Base-by-base conservation (phyloP, 1,140 invertebrate genomes). In the Drosophila littoralis region DNA sequence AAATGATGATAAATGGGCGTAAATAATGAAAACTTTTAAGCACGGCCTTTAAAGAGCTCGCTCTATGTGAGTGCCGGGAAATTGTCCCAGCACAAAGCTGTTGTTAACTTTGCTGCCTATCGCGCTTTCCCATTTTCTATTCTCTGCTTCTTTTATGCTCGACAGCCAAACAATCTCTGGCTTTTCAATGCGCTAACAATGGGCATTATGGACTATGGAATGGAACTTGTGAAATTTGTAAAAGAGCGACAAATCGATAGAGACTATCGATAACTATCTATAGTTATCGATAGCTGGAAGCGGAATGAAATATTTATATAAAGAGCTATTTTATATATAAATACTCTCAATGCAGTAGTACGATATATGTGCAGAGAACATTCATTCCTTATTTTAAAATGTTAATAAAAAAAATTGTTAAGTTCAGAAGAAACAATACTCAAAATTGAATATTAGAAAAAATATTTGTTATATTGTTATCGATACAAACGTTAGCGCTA, bases 1-100 rank as follows among this genome's bases (percentile, higher is more conserved):
- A 75, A 80, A 80, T 69, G 65, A 80, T 80, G 78, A 80, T 76
- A 74, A 59, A 80, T 72, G 71, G 32, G 69, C 42, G 8, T 33
- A 50, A 28, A 17, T 38, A 45, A 55, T 46, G 10, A n/a, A 10
- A 38, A 35, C 46, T 60, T 80, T 66, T 50, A 75, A 70, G 33
- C 70, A 51, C 52, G 55, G 12, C 28, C 15, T 70, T 79, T 75
- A 79, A 79, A 75, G 64, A 48, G 59, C 28, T 43, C 32, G 48
- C 17, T 50, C 43, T 17, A 9, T 7, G 43, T 45, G 50, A 75
- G 50, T 51, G 7, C 28, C 28, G 33, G 43, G 2, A 12, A 46
- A 36, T 36, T 32, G 10, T 42, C 58, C 40, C 13, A 15, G 42
- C 35, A 40, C 40, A 75, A 57, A 32, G 40, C 46, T 38, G 40